These are phyloP conservation scores for Craterocephalus amniculus DNA, from an alignment of 2,797 vertebrate genomes.

Conservation along the genomic window DNA sequence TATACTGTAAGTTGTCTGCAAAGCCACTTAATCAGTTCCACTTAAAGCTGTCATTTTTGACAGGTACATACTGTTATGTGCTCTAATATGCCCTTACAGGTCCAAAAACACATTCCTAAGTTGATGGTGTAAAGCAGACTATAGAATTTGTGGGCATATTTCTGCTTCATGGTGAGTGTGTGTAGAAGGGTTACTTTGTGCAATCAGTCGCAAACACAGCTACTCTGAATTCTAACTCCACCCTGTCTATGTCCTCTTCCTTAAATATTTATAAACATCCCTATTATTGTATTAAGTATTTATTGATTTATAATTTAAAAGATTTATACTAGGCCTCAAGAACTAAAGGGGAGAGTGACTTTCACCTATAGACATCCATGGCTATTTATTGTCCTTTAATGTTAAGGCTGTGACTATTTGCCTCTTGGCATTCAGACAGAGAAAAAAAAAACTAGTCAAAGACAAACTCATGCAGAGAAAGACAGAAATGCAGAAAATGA, in stretches of 20 bases:
- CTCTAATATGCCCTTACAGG: not conserved
- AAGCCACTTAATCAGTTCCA: constrained; percentile 6
- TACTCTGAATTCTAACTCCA: constrained; percentile 36
- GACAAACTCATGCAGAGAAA: constrained; percentile 19
- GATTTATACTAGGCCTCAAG: constrained; percentile 88
- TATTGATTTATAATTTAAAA: constrained; percentile 99
- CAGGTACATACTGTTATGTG: not conserved
- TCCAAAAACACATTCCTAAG: not conserved
- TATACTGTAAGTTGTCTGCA: constrained; percentile 17
- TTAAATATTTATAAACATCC: constrained; percentile 96
- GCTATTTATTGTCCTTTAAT: constrained; percentile 83
- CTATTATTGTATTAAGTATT: constrained; percentile 99
- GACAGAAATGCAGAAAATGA: constrained; percentile 34
- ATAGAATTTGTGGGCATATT: constrained; percentile 1
- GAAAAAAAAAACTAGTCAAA: constrained; percentile 14
- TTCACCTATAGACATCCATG: constrained; percentile 79
- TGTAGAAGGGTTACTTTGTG: constrained; percentile 25
- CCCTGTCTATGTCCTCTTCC: constrained; percentile 71
- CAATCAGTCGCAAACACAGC: constrained; percentile 33
- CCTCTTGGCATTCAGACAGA: constrained; percentile 58
- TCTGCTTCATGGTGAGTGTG: constrained; percentile 14
- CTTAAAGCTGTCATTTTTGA: constrained; percentile 1
- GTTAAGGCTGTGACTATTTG: constrained; percentile 74
- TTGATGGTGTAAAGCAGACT: constrained; percentile 12
- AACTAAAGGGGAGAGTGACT: constrained; percentile 83